These are phyloP conservation scores for Caranx melampygus DNA, from an alignment of 2,113 vertebrate species.

Conservation along the genomic window DNA sequence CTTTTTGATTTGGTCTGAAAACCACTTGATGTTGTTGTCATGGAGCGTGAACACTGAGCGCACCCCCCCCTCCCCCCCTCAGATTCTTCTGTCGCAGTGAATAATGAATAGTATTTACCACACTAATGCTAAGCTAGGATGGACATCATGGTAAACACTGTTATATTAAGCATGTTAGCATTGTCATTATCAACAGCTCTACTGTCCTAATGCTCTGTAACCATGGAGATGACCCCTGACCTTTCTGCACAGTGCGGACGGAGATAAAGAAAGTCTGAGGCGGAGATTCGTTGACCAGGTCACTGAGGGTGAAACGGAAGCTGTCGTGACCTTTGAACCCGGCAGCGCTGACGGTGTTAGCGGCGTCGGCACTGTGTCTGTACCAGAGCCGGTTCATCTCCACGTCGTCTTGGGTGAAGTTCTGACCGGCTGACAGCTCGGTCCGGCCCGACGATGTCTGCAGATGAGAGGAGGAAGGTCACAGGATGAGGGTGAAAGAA, in stretches of 20 bases:
- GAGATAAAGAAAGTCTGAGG: constrained; percentile 78
- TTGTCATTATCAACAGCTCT: no score
- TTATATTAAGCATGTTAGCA: neutral
- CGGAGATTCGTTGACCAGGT: constrained; percentile 73
- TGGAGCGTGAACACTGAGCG: no score
- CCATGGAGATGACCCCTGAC: constrained; percentile 56
- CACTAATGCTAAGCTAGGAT: neutral
- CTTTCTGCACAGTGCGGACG: constrained; percentile 73
- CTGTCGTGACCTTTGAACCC: constrained; percentile 75
- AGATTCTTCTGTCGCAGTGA: neutral
- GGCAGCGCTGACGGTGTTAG: neutral
- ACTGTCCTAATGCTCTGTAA: neutral
- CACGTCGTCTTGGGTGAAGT: constrained; percentile 80
- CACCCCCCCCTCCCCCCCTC: no score
- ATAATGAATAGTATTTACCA: neutral
- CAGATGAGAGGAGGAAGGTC: constrained; percentile 4
- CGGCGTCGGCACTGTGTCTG: constrained; percentile 44
- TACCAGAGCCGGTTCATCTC: constrained; percentile 84
- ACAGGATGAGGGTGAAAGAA: no score
- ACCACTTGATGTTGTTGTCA: no score
- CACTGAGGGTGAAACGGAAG: constrained; percentile 82
- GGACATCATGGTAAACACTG: neutral
- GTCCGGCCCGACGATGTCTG: constrained; percentile 69
- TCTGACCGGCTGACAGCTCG: constrained; percentile 76
- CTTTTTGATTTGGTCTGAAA: neutral